A percentile compares a stretch with the other conserved stretches of the same genome.
These are phyloP conservation scores for Pseudolaguvia tuberculata DNA, from an alignment of 2,113 vertebrate genomes.

Conservation along the genomic window DNA sequence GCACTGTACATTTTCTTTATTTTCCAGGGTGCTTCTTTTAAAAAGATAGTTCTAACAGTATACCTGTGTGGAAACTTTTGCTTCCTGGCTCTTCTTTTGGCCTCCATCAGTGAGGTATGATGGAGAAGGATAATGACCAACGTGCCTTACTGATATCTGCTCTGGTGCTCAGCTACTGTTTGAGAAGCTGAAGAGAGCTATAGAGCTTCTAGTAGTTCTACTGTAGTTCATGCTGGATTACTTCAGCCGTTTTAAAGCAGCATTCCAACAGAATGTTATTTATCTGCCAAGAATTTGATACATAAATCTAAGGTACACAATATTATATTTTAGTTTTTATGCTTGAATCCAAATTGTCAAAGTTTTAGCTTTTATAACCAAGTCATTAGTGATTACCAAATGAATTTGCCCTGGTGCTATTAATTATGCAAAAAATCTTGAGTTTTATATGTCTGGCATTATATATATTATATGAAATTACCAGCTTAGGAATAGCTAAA, in stretches of 20 bases:
- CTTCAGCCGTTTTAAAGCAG: too few species aligned
- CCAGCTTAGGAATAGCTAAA: background rate
- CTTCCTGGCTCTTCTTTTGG: conserved; percentile 70
- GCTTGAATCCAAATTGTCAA: background rate
- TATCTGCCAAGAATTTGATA: background rate
- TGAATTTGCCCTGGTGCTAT: background rate
- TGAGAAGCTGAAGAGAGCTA: background rate
- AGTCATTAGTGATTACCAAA: too few species aligned
- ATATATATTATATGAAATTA: background rate
- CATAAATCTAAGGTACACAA: background rate
- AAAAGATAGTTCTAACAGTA: conserved; percentile 68
- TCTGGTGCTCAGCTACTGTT: background rate
- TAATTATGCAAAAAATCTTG: background rate
- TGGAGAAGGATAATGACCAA: background rate
- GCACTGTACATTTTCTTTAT: conserved; percentile 32
- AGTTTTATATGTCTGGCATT: background rate
- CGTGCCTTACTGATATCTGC: background rate
- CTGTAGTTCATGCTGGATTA: background rate
- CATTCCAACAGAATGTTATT: background rate
- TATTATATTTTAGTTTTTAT: background rate
- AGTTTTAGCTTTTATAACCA: background rate
- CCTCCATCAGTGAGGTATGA: conserved; percentile 66
- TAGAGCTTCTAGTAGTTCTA: background rate
- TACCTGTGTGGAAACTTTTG: conserved; percentile 76
- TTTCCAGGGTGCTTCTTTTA: conserved; percentile 73